These are phyloP conservation scores for Cydia fagiglandana DNA, from an alignment of 1,140 invertebrate species.

Conservation along the genomic window DNA sequence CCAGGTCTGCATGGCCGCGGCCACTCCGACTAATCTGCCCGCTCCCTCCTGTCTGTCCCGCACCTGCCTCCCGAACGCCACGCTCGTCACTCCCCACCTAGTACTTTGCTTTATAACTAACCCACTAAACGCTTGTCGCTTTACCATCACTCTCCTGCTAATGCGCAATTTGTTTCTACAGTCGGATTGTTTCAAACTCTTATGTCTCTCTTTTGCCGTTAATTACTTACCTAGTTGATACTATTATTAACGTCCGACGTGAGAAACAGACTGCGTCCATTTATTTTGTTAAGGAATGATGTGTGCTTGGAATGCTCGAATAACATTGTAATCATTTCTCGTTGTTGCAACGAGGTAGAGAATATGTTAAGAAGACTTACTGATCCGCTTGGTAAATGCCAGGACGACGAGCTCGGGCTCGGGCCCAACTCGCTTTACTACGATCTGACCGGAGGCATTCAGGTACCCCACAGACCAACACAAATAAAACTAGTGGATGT, in stretches of 20 bases:
- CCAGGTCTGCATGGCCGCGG: conserved; percentile 71
- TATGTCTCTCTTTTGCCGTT: too few relatives aligned
- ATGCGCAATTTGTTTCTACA: conserved; percentile 5
- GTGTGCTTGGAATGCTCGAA: conserved; percentile 56
- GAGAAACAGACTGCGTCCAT: conserved; percentile 3
- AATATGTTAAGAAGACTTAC: conserved; percentile 73
- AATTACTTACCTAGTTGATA: too few relatives aligned
- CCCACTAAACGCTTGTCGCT: conserved; percentile 64
- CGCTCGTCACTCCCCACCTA: conserved; percentile 58
- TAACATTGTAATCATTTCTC: conserved; percentile 63
- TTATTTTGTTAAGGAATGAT: conserved; percentile 46
- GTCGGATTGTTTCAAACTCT: background rate
- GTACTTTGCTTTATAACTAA: conserved; percentile 66
- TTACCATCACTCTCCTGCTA: conserved; percentile 43
- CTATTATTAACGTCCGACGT: background rate
- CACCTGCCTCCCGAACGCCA: conserved; percentile 60
- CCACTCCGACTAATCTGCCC: conserved; percentile 67
- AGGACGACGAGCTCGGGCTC: conserved; percentile 76
- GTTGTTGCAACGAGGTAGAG: conserved; percentile 70
- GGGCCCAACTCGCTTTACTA: conserved; percentile 76
- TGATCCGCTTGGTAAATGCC: conserved; percentile 76
- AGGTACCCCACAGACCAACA: conserved; percentile 63
- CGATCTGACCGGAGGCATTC: conserved; percentile 77
- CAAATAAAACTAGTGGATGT: conserved; percentile 41
- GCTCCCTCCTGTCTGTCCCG: conserved; percentile 34